phyloP scores from a whole-genome alignment of 2,888 invertebrate species.

The Xestia rhomboidea region DNA sequence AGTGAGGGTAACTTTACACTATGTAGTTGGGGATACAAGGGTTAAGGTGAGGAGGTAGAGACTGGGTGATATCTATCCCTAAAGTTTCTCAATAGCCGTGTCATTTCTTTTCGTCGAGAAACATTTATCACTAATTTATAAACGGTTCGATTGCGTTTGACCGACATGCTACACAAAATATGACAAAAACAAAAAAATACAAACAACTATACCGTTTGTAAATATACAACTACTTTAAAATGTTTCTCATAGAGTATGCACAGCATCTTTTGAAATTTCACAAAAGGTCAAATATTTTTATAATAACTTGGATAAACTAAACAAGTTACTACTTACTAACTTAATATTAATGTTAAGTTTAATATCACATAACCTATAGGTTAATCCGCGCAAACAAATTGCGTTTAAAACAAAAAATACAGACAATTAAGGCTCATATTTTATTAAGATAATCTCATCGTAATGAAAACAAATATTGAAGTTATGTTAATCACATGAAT shows the following conservation, averaged over 20 bases:
- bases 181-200: neutral
- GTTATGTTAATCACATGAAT: constrained; percentile 58
- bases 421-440: constrained; percentile 33
- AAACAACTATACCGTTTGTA: neutral
- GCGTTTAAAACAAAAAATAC: constrained; percentile 51
- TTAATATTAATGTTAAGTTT: constrained; percentile 38
- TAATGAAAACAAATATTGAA: constrained; percentile 56
- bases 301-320: constrained; percentile 31
- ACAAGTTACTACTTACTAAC: constrained; percentile 17
- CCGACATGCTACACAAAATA: neutral
- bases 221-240: neutral
- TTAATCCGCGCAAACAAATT: constrained; percentile 52
- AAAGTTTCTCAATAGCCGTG: neutral
- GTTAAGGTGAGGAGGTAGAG: too few species aligned
- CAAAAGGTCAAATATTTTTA: constrained; percentile 11
- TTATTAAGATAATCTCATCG: constrained; percentile 43
- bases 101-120: neutral
- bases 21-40: neutral
- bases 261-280: neutral
- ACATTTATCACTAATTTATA: neutral
- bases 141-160: neutral
- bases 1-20: neutral
- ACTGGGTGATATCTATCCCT: neutral
- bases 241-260: neutral
- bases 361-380: constrained; percentile 43